Base-by-base conservation (phyloP, 2,888 invertebrate species). In the Agelastica alni region DNA sequence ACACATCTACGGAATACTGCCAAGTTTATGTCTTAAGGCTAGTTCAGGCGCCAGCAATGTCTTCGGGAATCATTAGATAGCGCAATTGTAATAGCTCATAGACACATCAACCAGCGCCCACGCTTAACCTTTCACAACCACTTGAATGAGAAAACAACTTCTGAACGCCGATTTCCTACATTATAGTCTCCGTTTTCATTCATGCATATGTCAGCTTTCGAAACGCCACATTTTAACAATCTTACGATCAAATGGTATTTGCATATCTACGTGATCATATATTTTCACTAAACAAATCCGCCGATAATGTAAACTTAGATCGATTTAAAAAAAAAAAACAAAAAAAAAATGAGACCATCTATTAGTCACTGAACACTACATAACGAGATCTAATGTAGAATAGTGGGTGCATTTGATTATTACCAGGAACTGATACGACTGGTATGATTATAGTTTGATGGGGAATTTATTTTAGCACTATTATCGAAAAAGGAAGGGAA, bases 41-140 rank as follows among this genome's bases (percentile, higher is more conserved):
- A 20, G 39, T 13, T 32, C 41, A 65, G 66, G 66, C 66, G 66
- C 66, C 66, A 62, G 59, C 53, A 32, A 36, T 32, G 59, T 64
- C 60, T 63, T 63, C 58, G 62, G 57, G 64, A 62, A 65, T 63
- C 60, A 51, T 51, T 48, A 56, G 62, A 59, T 65, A 62, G 57
- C 60, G 62, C 61, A 62, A 61, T 60, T 58, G 58, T 60, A 59
- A 61, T 61, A 64, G 58, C 62, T 62, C 65, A 62, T 65, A 64
- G 63, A 64, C 64, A 65, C 65, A 65, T 66, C 65, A 62, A 63
- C 59, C 56, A 41, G 39, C 43, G 51, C 63, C 67, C 62, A 67
- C 67, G 63, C 67, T 53, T 42, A 51, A 44, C 55, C 64, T 67
- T 66, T 67, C 67, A 62, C 64, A 66, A 65, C 61, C 63, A 63